These are phyloP conservation scores for Plebejus melissa DNA, from an alignment of 2,888 invertebrate genomes.

Conservation along the genomic window DNA sequence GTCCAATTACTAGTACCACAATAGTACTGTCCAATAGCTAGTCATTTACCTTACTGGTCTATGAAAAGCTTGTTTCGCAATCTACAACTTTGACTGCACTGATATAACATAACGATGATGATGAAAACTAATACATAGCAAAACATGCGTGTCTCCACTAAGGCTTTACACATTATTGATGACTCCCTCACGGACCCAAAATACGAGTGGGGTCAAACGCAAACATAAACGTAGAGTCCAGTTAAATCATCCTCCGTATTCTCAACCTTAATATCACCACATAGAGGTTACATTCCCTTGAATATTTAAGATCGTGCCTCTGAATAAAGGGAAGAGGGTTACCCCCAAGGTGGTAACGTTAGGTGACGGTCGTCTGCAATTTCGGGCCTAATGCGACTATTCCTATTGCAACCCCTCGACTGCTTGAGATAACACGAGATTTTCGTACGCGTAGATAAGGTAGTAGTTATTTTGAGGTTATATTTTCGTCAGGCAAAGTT, in stretches of 20 bases:
- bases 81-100: too few species aligned
- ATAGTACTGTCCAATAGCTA: too few species aligned
- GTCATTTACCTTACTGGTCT: too few species aligned
- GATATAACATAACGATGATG: not conserved
- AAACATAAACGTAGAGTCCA: slow-evolving; percentile 51
- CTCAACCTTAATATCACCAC: slow-evolving; percentile 29
- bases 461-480: slow-evolving; percentile 22
- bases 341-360: slow-evolving; percentile 75
- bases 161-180: slow-evolving; percentile 74
- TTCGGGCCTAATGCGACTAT: slow-evolving; percentile 78
- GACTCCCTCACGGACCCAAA: slow-evolving; percentile 63
- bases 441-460: slow-evolving; percentile 23
- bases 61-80: too few species aligned
- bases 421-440: slow-evolving; percentile 64
- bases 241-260: slow-evolving; percentile 34
- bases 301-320: slow-evolving; percentile 39
- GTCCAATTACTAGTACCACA: too few species aligned
- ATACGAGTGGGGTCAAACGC: slow-evolving; percentile 76
- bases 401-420: slow-evolving; percentile 75
- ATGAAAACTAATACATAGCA: slow-evolving; percentile 31
- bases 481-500: not conserved
- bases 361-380: slow-evolving; percentile 78
- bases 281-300: slow-evolving; percentile 40
- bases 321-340: slow-evolving; percentile 51
- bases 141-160: slow-evolving; percentile 52